Conservation (phyloP, 1,140 invertebrate species). For the Gyrodactylus bullatarudis region DNA sequence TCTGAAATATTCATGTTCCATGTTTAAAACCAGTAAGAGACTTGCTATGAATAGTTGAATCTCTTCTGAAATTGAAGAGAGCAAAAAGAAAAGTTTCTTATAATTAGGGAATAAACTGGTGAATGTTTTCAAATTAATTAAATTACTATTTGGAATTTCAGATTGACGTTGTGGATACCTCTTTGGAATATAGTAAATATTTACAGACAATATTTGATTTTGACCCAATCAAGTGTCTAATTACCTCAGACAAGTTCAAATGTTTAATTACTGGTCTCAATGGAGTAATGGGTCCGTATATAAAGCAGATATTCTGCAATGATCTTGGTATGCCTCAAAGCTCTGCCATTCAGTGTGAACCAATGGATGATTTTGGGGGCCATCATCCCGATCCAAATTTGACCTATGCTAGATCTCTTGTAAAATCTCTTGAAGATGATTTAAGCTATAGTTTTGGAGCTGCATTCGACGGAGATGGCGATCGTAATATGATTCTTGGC, state of each 20-base stretch:
- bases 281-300: constrained; percentile 87
- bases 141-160: constrained; percentile 46
- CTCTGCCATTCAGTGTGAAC: constrained; percentile 33
- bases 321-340: constrained; percentile 34
- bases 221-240: constrained; percentile 33
- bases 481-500: constrained; percentile 86
- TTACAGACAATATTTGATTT: constrained; percentile 98
- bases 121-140: too few relatives aligned
- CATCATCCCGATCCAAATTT: constrained; percentile 91
- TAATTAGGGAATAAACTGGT: too few relatives aligned
- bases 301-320: constrained; percentile 46
- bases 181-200: constrained; percentile 48
- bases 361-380: constrained; percentile 71
- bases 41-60: too few relatives aligned
- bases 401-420: constrained; percentile 60
- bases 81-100: too few relatives aligned
- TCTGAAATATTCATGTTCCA: too few relatives aligned
- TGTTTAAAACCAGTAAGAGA: too few relatives aligned
- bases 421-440: constrained; percentile 36
- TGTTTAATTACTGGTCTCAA: constrained; percentile 53
- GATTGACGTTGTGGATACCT: constrained; percentile 62
- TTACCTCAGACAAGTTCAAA: constrained; percentile 27
- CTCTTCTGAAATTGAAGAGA: too few relatives aligned
- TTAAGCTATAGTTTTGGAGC: constrained; percentile 60
- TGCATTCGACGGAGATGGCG: constrained; percentile 92